Evolutionary conservation across 1,140 invertebrate species (phyloP).

Genomic region (Argopecten irradians): DNA sequence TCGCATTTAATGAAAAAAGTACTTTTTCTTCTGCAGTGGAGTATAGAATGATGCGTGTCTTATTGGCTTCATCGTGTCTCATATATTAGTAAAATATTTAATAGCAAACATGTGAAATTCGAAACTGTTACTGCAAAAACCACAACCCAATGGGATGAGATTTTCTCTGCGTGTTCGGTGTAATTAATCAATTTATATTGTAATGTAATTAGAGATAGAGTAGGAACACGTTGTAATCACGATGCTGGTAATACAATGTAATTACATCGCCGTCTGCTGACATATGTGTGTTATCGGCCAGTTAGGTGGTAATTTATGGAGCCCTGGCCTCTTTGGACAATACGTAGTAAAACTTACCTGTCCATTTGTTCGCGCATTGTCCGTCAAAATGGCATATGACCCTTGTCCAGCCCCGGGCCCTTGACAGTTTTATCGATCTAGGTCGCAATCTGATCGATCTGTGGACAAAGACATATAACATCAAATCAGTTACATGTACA

Average conservation of each 20-base stretch:
- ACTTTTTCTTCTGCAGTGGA: not conserved
- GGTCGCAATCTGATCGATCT: not conserved
- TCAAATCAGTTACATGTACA: no score
- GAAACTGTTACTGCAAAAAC: not conserved
- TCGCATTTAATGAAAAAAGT: not conserved
- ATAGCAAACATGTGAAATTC: not conserved
- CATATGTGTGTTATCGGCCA: not conserved
- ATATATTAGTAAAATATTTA: not conserved
- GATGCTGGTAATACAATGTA: not conserved
- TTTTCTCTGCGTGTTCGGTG: not conserved
- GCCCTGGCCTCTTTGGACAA: not conserved
- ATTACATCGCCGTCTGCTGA: not conserved
- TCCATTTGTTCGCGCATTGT: not conserved
- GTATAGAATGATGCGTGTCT: not conserved
- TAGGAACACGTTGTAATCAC: not conserved
- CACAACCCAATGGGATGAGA: not conserved
- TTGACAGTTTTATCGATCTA: constrained; percentile 5
- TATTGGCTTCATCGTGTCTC: not conserved
- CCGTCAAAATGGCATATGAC: constrained; percentile 14
- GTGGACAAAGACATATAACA: not conserved
- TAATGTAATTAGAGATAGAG: not conserved
- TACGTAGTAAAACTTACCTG: not conserved
- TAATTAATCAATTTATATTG: not conserved
- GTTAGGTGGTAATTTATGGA: constrained; percentile 10
- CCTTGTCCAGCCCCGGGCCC: not conserved